A percentile compares a stretch with the other conserved stretches of the same genome.
Conservation (phyloP, 2,888 invertebrate genomes). For the Taenaris catops region DNA sequence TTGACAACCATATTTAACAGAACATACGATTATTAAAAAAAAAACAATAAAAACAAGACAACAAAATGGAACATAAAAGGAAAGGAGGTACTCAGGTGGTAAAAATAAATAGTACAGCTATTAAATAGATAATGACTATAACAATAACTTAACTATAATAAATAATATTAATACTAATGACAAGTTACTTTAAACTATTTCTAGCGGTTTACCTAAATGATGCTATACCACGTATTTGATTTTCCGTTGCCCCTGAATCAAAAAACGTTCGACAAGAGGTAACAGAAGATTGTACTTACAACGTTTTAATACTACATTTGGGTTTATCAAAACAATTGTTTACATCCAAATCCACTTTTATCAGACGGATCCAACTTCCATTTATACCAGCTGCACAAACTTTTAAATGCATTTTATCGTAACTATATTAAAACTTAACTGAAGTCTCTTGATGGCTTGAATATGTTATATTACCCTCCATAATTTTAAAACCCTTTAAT, state of each 20-base stretch:
- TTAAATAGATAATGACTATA: conserved; percentile 49
- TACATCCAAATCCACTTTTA: conserved; percentile 21
- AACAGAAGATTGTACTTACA: conserved; percentile 75
- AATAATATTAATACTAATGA: conserved; percentile 78
- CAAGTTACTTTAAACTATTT: conserved; percentile 74
- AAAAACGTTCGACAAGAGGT: conserved; percentile 64
- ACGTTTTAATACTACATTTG: conserved; percentile 58
- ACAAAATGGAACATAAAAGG: conserved; percentile 38
- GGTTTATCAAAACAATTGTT: conserved; percentile 24
- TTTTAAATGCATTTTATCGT: conserved; percentile 7
- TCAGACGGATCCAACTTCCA: conserved; percentile 1
- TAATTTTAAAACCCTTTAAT: conserved; percentile 3
- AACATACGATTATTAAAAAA: conserved; percentile 31
- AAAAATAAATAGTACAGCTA: conserved; percentile 61
- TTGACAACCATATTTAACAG: conserved; percentile 29
- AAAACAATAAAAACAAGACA: conserved; percentile 26
- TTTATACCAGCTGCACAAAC: not conserved
- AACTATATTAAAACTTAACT: conserved; percentile 27
- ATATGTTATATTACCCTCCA: conserved; percentile 8
- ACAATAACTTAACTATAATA: conserved; percentile 64
- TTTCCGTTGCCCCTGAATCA: conserved; percentile 74
- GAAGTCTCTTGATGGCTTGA: conserved; percentile 34
- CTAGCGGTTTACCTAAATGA: conserved; percentile 73
- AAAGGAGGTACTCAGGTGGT: conserved; percentile 77
- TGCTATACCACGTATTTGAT: conserved; percentile 56